phyloP scores from a whole-genome alignment of 2,888 invertebrate species.

The Drosophila sordidula region DNA sequence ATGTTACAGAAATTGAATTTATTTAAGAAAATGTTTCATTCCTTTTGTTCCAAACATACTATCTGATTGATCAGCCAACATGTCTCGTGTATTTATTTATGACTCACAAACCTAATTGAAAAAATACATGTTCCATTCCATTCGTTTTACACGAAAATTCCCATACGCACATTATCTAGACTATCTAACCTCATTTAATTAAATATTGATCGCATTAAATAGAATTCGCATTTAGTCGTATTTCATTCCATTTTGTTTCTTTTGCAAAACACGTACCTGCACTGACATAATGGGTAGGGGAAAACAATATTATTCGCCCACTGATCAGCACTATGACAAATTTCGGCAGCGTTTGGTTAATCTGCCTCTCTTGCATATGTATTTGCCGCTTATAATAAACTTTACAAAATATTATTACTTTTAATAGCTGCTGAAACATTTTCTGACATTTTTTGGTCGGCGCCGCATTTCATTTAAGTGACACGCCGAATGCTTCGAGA shows the following conservation, averaged over 20 bases:
- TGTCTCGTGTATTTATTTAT: no score
- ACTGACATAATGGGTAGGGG: not conserved
- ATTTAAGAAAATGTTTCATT: not conserved
- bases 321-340: not conserved
- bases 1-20: no score
- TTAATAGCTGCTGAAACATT: constrained; percentile 62
- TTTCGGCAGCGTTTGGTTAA: constrained; percentile 8
- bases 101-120: no score
- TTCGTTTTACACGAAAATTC: not conserved
- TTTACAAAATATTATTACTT: constrained; percentile 67
- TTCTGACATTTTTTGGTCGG: constrained; percentile 23
- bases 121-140: not conserved
- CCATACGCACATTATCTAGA: no score
- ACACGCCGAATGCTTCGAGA: constrained; percentile 31
- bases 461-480: constrained; percentile 34
- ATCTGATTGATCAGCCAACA: no score
- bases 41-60: not conserved
- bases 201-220: no score
- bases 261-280: not conserved
- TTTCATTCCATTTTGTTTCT: constrained; percentile 11
- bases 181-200: no score
- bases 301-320: constrained; percentile 3
- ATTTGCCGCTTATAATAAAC: constrained; percentile 44
- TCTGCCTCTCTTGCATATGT: not conserved
- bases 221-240: no score